Percentiles rank a stretch among this genome's conserved stretches.
phyloP scores from a whole-genome alignment of 2,797 vertebrate genomes.

The Sebastes minor region DNA sequence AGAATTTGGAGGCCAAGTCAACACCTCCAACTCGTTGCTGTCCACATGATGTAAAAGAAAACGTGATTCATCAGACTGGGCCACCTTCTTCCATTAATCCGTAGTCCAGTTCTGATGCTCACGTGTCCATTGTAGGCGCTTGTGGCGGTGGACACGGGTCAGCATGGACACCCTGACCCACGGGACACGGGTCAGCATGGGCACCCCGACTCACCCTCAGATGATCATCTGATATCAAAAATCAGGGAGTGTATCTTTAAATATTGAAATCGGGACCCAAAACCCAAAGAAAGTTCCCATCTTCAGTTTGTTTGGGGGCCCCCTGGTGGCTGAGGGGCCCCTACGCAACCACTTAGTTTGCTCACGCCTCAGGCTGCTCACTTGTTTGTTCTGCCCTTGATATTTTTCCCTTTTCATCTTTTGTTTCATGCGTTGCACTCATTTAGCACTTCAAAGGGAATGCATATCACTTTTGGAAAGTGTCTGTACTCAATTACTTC shows the following conservation, averaged over 20 bases:
- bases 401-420: slow-evolving; percentile 46
- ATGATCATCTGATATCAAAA: neutral
- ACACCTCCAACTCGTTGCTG: too few relatives aligned
- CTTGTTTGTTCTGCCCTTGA: slow-evolving; percentile 44
- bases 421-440: slow-evolving; percentile 32
- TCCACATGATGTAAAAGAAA: too few relatives aligned
- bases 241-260: neutral
- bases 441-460: slow-evolving; percentile 48
- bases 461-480: slow-evolving; percentile 12
- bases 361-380: slow-evolving; percentile 12
- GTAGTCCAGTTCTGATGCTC: too few relatives aligned
- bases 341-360: neutral
- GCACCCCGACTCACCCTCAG: too few relatives aligned
- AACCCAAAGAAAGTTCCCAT: neutral
- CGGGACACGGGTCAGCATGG: too few relatives aligned
- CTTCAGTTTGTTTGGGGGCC: neutral
- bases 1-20: too few relatives aligned
- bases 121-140: too few relatives aligned
- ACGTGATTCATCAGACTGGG: too few relatives aligned
- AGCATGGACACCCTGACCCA: too few relatives aligned
- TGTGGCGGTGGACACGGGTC: too few relatives aligned
- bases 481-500: slow-evolving; percentile 21
- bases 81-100: too few relatives aligned
- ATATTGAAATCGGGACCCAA: neutral
- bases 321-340: slow-evolving; percentile 11